Conservation (phyloP, 2,113 vertebrate species). For the Lanius ludovicianus region DNA sequence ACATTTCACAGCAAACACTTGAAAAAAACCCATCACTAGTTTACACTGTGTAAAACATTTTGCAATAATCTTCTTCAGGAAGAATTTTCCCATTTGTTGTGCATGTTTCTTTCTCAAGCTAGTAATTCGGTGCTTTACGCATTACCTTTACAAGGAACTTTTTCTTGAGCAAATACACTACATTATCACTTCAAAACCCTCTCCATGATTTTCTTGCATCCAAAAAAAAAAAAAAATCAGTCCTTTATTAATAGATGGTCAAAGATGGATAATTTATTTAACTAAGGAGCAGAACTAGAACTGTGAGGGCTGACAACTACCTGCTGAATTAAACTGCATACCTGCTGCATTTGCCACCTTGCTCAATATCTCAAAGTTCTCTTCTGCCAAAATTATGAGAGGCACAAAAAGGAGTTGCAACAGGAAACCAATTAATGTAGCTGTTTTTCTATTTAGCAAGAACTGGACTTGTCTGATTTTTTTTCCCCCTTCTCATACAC, state of each 20-base stretch:
- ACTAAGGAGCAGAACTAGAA: not conserved
- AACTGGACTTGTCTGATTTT: not conserved
- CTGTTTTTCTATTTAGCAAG: not conserved
- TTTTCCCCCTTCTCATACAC: not conserved
- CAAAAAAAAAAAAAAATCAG: not conserved
- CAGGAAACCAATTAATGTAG: not conserved
- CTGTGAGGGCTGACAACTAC: not conserved
- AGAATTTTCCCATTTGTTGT: not conserved
- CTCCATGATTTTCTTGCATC: not conserved
- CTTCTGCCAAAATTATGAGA: not conserved
- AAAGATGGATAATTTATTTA: not conserved
- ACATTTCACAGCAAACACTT: not conserved
- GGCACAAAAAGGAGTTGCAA: not conserved
- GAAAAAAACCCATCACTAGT: not conserved
- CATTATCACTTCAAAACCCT: slow-evolving; percentile 5
- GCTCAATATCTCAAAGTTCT: not conserved
- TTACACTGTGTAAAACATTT: not conserved
- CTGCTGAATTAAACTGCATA: not conserved
- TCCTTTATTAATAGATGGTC: not conserved
- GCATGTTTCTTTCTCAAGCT: not conserved
- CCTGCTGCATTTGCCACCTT: not conserved
- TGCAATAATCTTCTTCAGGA: not conserved
- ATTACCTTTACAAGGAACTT: not conserved
- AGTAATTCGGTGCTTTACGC: not conserved
- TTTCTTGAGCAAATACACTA: not conserved